A percentile compares a stretch with the other conserved stretches of the same genome.
Conservation (phyloP, 2,888 invertebrate genomes). For the Myopa testacea region DNA sequence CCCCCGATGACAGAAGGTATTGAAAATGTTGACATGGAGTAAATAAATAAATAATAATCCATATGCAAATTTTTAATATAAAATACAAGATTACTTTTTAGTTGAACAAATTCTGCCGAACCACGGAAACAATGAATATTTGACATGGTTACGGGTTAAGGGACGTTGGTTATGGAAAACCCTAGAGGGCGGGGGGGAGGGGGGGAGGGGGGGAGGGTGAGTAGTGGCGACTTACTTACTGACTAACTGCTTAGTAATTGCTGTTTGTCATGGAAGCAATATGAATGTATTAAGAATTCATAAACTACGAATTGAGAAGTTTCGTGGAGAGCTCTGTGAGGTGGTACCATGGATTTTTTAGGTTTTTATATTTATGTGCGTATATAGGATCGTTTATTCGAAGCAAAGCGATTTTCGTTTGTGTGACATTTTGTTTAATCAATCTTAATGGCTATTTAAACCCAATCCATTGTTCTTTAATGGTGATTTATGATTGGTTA, state of each 20-base stretch:
- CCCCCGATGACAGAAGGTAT: not conserved
- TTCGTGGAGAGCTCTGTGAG: not conserved
- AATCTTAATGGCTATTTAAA: conserved; percentile 56
- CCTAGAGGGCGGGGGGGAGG: not conserved
- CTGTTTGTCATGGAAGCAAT: conserved; percentile 52
- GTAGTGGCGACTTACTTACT: not conserved
- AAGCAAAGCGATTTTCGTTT: conserved; percentile 51
- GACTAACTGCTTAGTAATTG: conserved; percentile 51
- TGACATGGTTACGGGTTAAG: too few relatives aligned
- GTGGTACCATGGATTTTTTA: not conserved
- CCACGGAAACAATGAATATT: conserved; percentile 17
- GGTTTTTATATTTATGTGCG: not conserved
- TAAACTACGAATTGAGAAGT: conserved; percentile 27
- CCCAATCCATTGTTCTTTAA: not conserved
- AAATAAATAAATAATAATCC: conserved; percentile 33
- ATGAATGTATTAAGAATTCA: conserved; percentile 30
- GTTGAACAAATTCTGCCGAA: conserved; percentile 10
- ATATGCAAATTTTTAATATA: conserved; percentile 16
- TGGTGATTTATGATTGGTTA: too few relatives aligned
- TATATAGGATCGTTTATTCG: not conserved
- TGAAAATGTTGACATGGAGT: conserved; percentile 23
- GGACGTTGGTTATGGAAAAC: not conserved
- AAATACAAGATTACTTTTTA: not conserved
- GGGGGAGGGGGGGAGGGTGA: not conserved
- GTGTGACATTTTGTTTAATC: conserved; percentile 59